Conservation (phyloP, 2,113 vertebrate species). For the Takifugu bimaculatus region DNA sequence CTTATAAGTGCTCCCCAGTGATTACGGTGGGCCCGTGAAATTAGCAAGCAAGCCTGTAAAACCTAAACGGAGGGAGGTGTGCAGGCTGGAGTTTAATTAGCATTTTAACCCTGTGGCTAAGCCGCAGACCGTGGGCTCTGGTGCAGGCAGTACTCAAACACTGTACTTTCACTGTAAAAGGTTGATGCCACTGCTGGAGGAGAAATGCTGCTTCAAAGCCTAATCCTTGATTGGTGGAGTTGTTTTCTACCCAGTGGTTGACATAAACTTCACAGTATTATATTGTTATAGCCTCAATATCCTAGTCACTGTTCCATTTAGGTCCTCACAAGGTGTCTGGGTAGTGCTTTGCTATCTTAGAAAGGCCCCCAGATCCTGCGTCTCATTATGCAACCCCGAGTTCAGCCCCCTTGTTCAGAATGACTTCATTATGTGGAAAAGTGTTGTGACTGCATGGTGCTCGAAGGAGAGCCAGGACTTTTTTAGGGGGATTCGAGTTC, state of each 20-base stretch:
- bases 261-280: background rate
- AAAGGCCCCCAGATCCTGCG: conserved; percentile 9
- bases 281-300: background rate
- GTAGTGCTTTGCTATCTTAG: conserved; percentile 7
- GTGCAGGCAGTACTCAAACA: conserved; percentile 31
- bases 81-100: conserved; percentile 61
- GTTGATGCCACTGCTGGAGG: conserved; percentile 29
- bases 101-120: conserved; percentile 62
- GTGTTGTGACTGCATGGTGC: conserved; percentile 27
- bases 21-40: conserved; percentile 62
- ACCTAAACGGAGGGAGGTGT: conserved; percentile 41
- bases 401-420: conserved; percentile 16
- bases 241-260: background rate
- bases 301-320: background rate
- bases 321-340: conserved; percentile 4
- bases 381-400: conserved; percentile 37
- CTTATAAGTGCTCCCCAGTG: conserved; percentile 32
- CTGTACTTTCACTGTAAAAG: conserved; percentile 38
- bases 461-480: background rate
- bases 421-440: conserved; percentile 54
- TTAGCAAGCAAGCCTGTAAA: conserved; percentile 62
- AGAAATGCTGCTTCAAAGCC: background rate
- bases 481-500: conserved; percentile 12
- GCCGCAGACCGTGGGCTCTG: conserved; percentile 59
- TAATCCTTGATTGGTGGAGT: background rate